phyloP scores from a whole-genome alignment of 2,113 vertebrate genomes.

The Gavialis gangeticus region DNA sequence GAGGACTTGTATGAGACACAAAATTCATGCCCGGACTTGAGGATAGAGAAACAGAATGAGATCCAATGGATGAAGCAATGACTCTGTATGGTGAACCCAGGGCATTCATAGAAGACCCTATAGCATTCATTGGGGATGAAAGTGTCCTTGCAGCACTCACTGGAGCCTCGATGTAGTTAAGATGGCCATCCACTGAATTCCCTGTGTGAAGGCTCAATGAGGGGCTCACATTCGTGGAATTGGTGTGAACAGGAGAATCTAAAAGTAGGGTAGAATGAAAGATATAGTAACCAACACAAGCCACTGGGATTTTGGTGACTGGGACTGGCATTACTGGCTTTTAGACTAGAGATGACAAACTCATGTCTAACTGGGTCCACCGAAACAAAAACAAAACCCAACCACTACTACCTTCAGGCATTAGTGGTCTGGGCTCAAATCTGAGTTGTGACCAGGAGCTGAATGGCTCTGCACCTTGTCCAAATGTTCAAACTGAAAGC shows the following conservation, averaged over 20 bases:
- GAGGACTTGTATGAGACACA: slow-evolving; percentile 63
- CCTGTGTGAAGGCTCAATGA: slow-evolving; percentile 58
- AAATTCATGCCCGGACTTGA: slow-evolving; percentile 73
- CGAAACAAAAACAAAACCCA: too few relatives aligned
- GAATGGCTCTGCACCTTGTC: too few relatives aligned
- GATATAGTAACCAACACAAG: not conserved
- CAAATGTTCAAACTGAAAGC: too few relatives aligned
- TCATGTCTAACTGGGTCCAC: too few relatives aligned
- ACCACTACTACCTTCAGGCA: too few relatives aligned
- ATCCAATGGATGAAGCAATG: slow-evolving; percentile 74
- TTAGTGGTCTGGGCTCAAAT: too few relatives aligned
- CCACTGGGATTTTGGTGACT: too few relatives aligned
- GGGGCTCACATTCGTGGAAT: slow-evolving; percentile 67
- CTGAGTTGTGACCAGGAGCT: too few relatives aligned
- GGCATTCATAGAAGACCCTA: slow-evolving; percentile 49
- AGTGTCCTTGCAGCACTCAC: slow-evolving; percentile 37
- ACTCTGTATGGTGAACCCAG: slow-evolving; percentile 75
- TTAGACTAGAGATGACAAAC: too few relatives aligned
- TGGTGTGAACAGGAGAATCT: slow-evolving; percentile 75
- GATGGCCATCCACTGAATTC: slow-evolving; percentile 64
- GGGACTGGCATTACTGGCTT: too few relatives aligned
- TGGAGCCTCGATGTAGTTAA: slow-evolving; percentile 73
- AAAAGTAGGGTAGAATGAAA: slow-evolving; percentile 4
- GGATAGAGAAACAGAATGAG: slow-evolving; percentile 69
- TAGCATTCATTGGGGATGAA: slow-evolving; percentile 57